Percentiles rank a stretch among this genome's conserved stretches.
phyloP scores from a whole-genome alignment of 2,113 vertebrate species.

The Pseudorasbora parva region DNA sequence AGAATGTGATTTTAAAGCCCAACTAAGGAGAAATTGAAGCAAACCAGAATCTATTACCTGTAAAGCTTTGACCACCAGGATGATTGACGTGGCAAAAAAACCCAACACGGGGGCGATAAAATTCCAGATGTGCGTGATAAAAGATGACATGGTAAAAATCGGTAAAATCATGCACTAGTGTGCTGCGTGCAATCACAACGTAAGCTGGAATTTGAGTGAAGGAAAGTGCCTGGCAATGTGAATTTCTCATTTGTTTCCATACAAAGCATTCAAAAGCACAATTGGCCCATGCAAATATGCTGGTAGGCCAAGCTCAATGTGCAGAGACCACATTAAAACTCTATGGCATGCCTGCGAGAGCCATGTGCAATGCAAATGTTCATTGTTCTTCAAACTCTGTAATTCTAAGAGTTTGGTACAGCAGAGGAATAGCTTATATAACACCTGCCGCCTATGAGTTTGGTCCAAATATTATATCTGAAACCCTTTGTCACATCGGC shows the following conservation, averaged over 20 bases:
- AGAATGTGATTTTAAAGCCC: neutral
- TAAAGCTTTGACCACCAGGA: conserved; percentile 52
- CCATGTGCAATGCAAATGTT: conserved; percentile 51
- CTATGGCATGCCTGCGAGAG: neutral
- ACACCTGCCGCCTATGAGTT: neutral
- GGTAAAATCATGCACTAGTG: neutral
- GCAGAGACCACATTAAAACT: conserved; percentile 49
- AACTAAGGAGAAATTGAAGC: conserved; percentile 3
- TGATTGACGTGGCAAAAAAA: conserved; percentile 42
- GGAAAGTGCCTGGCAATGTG: conserved; percentile 32
- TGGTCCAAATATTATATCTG: neutral
- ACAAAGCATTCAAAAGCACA: conserved; percentile 52
- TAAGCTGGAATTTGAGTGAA: conserved; percentile 21
- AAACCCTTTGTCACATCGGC: neutral
- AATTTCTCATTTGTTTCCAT: conserved; percentile 61
- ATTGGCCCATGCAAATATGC: conserved; percentile 60
- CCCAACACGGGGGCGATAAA: conserved; percentile 48
- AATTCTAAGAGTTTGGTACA: conserved; percentile 1
- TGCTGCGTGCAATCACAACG: conserved; percentile 12
- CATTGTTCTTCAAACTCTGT: conserved; percentile 26
- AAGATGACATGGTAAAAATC: conserved; percentile 53
- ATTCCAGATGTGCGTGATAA: conserved; percentile 58
- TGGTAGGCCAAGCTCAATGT: conserved; percentile 26
- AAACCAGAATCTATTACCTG: conserved; percentile 57
- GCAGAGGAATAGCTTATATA: neutral